phyloP scores from a whole-genome alignment of 2,888 invertebrate genomes.

The Sussaba pulchella region DNA sequence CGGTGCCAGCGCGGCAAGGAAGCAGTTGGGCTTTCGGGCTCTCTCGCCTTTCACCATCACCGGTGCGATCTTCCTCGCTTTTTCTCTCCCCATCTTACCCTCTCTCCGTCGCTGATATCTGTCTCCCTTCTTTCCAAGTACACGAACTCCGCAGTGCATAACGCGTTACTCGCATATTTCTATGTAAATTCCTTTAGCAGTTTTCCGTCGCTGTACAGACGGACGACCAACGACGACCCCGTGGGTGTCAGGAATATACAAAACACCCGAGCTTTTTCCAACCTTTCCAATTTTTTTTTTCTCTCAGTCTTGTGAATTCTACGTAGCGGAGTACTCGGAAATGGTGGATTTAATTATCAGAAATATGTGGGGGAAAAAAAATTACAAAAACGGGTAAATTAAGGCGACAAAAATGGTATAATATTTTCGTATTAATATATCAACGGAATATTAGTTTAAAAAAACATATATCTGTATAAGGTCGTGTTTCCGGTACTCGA shows the following conservation, averaged over 20 bases:
- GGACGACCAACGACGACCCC: slow-evolving; percentile 33
- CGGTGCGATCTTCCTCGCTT: background rate
- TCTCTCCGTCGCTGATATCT: background rate
- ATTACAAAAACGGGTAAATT: too few species aligned
- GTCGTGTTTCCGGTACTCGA: too few species aligned
- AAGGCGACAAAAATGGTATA: too few species aligned
- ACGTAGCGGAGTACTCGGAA: background rate
- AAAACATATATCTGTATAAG: too few species aligned
- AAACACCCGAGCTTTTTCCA: slow-evolving; percentile 25
- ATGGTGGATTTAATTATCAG: slow-evolving; percentile 20
- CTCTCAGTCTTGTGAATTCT: background rate
- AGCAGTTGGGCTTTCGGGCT: slow-evolving; percentile 6
- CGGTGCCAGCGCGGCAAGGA: slow-evolving; percentile 17
- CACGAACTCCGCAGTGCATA: slow-evolving; percentile 24
- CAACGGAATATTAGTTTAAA: too few species aligned
- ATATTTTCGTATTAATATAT: too few species aligned
- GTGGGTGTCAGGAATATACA: slow-evolving; percentile 5
- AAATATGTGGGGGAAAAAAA: background rate
- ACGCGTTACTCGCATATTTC: slow-evolving; percentile 59
- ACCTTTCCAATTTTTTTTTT: background rate
- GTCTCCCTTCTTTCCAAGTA: slow-evolving; percentile 7
- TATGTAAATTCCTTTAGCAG: slow-evolving; percentile 63
- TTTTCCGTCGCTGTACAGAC: slow-evolving; percentile 20
- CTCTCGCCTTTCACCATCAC: slow-evolving; percentile 12
- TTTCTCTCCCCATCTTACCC: background rate